Conservation (phyloP, 1,140 invertebrate genomes). For the Macrocentrus cingulum region DNA sequence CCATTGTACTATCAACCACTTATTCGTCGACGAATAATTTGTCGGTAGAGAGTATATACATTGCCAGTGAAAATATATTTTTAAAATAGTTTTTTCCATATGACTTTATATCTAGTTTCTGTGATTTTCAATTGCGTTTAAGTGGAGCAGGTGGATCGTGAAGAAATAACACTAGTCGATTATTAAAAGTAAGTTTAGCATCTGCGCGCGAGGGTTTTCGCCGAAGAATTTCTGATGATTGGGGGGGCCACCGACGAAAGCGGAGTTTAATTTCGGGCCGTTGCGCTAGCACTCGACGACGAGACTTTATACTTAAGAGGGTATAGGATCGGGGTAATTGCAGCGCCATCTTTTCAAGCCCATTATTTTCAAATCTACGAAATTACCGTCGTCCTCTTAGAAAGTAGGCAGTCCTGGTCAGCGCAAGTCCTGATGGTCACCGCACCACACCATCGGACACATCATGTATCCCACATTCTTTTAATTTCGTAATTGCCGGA, state of each 20-base stretch:
- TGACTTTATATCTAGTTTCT: too few species aligned
- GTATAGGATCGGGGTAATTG: conserved; percentile 30
- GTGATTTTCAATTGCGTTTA: too few species aligned
- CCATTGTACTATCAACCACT: too few species aligned
- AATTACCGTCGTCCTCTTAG: conserved; percentile 49
- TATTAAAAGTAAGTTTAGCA: conserved; percentile 18
- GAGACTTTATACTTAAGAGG: neutral
- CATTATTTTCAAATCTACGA: conserved; percentile 50
- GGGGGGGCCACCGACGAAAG: conserved; percentile 15
- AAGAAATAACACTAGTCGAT: conserved; percentile 7
- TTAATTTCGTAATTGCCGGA: conserved; percentile 47
- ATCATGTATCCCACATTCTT: conserved; percentile 40
- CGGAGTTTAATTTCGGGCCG: conserved; percentile 27
- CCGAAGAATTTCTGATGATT: conserved; percentile 23
- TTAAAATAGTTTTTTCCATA: too few species aligned
- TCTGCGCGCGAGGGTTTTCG: conserved; percentile 4
- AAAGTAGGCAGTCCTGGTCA: too few species aligned
- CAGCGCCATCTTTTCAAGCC: conserved; percentile 38
- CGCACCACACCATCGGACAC: too few species aligned
- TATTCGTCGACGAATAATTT: too few species aligned
- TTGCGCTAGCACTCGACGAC: neutral
- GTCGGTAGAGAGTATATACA: too few species aligned
- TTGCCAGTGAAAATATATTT: too few species aligned
- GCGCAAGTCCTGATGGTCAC: too few species aligned
- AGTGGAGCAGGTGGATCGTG: too few species aligned